A percentile compares a stretch with the other conserved stretches of the same genome.
Conservation (phyloP, 2,888 invertebrate species). For the Osedax fenrisi region DNA sequence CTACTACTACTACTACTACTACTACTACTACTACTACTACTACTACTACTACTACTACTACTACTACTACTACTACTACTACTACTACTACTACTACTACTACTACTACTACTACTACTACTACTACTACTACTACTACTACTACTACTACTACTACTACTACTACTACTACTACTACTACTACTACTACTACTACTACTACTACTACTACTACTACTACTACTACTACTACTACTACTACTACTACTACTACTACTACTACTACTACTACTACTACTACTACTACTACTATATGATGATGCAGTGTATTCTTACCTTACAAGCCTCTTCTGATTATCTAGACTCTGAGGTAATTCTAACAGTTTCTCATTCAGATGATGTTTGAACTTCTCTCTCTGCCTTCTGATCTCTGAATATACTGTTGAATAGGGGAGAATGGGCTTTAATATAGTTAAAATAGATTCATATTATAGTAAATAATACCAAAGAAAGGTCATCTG, state of each 20-base stretch:
- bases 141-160: not conserved
- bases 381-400: no score
- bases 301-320: no score
- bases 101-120: constrained; percentile 29
- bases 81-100: constrained; percentile 26
- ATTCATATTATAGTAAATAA: no score
- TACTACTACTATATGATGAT: constrained; percentile 20
- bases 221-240: constrained; percentile 33
- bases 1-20: constrained; percentile 26
- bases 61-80: constrained; percentile 22
- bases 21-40: constrained; percentile 26
- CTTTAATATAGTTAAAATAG: no score
- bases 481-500: no score
- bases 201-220: constrained; percentile 32
- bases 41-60: constrained; percentile 22
- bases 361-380: no score
- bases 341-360: no score
- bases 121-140: constrained; percentile 6
- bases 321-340: no score
- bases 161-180: not conserved
- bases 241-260: constrained; percentile 32
- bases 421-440: no score
- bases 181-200: constrained; percentile 26
- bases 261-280: constrained; percentile 31
- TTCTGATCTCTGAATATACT: no score